These are phyloP conservation scores for Pardalotus punctatus DNA, from an alignment of 2,113 vertebrate genomes.

Conservation along the genomic window DNA sequence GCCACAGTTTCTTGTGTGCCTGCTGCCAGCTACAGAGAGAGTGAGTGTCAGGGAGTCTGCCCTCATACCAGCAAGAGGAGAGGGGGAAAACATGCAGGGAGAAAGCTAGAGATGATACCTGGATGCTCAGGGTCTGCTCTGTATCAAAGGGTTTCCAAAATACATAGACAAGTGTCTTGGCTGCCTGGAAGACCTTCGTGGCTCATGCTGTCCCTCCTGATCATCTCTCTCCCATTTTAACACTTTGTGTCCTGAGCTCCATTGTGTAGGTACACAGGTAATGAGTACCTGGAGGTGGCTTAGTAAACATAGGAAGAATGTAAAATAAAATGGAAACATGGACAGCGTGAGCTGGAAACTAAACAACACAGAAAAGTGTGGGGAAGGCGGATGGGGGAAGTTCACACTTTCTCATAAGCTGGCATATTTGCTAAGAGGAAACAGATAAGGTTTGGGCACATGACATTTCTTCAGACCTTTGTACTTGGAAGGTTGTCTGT, in stretches of 20 bases:
- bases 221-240: not conserved
- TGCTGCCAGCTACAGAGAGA: not conserved
- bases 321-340: not conserved
- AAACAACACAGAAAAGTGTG: not conserved
- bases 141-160: not conserved
- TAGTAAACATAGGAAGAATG: not conserved
- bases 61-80: not conserved
- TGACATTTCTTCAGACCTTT: not conserved
- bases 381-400: not conserved
- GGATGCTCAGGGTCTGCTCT: not conserved
- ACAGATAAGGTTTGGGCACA: rapidly evolving
- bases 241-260: not conserved
- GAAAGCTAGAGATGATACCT: not conserved
- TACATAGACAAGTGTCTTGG: not conserved
- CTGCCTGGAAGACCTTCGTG: not conserved
- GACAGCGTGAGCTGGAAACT: not conserved
- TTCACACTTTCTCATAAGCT: not conserved
- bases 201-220: not conserved
- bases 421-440: not conserved
- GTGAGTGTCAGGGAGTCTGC: not conserved
- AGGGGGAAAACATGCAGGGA: not conserved
- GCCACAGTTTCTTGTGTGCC: not conserved
- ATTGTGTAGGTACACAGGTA: not conserved
- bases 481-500: not conserved
- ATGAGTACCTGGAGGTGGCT: not conserved